Percentiles rank a stretch among this genome's conserved stretches.
These are phyloP conservation scores for Brachionus manjavacas DNA, from an alignment of 1,140 invertebrate species.

Conservation along the genomic window DNA sequence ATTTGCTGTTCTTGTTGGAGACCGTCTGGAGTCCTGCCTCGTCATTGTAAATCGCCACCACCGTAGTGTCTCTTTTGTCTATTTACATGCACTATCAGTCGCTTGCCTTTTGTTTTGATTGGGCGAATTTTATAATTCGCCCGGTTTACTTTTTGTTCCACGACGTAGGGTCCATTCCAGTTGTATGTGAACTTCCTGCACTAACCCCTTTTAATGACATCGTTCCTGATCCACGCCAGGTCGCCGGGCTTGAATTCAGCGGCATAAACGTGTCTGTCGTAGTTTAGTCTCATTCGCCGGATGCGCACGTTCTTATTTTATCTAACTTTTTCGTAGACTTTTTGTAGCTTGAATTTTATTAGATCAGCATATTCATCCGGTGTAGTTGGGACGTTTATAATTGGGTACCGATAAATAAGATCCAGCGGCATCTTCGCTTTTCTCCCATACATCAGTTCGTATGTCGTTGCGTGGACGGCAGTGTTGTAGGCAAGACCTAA, in stretches of 20 bases:
- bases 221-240: too few species aligned
- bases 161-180: background rate
- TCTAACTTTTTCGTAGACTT: background rate
- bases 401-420: background rate
- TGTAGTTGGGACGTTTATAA: background rate
- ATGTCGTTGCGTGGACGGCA: background rate
- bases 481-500: background rate
- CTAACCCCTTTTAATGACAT: background rate
- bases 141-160: slow-evolving; percentile 1
- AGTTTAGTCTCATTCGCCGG: background rate
- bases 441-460: slow-evolving; percentile 9
- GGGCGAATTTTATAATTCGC: background rate
- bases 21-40: background rate
- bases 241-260: too few species aligned
- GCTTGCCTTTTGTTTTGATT: background rate
- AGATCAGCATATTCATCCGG: background rate
- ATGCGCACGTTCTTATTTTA: background rate
- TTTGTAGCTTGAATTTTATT: background rate
- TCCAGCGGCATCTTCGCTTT: background rate
- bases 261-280: too few species aligned
- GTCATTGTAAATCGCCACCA: background rate
- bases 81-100: background rate
- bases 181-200: background rate
- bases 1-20: background rate
- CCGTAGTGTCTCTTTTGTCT: background rate